Evolutionary conservation across 2,888 invertebrate genomes (phyloP).

Genomic region (Thymelicus lineola): DNA sequence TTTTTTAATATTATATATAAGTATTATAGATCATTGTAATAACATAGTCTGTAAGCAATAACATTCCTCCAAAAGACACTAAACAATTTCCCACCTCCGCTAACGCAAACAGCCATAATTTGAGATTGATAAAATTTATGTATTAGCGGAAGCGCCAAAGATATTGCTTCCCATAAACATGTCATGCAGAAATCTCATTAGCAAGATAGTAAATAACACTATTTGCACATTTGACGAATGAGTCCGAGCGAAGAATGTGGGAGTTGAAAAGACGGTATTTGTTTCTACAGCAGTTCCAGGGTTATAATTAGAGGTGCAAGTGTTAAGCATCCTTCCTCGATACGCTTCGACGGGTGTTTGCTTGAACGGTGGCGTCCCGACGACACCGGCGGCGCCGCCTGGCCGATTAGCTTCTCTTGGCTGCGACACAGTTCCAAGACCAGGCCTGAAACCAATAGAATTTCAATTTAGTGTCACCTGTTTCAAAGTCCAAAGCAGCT

Average conservation of each 20-base stretch:
- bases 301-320: conserved; percentile 82
- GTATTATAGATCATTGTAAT: too few species aligned
- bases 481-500: not conserved
- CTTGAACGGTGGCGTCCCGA: conserved; percentile 71
- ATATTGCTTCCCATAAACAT: conserved; percentile 31
- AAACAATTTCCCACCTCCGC: not conserved
- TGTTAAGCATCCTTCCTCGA: conserved; percentile 81
- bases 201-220: conserved; percentile 19
- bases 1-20: too few species aligned
- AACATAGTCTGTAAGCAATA: too few species aligned
- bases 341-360: conserved; percentile 76
- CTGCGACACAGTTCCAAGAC: conserved; percentile 55
- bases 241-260: conserved; percentile 32
- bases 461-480: conserved; percentile 5
- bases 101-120: conserved; percentile 37
- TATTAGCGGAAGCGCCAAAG: conserved; percentile 15
- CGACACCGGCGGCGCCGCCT: conserved; percentile 81
- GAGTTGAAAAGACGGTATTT: conserved; percentile 60
- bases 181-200: conserved; percentile 32
- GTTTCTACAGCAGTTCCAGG: conserved; percentile 68
- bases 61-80: not conserved
- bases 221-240: conserved; percentile 34
- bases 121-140: conserved; percentile 37
- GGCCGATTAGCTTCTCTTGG: conserved; percentile 64
- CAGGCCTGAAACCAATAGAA: conserved; percentile 14